Percentiles rank a stretch among this genome's conserved stretches.
Conservation (phyloP, 2,797 vertebrate species). For the Cossypha caffra region DNA sequence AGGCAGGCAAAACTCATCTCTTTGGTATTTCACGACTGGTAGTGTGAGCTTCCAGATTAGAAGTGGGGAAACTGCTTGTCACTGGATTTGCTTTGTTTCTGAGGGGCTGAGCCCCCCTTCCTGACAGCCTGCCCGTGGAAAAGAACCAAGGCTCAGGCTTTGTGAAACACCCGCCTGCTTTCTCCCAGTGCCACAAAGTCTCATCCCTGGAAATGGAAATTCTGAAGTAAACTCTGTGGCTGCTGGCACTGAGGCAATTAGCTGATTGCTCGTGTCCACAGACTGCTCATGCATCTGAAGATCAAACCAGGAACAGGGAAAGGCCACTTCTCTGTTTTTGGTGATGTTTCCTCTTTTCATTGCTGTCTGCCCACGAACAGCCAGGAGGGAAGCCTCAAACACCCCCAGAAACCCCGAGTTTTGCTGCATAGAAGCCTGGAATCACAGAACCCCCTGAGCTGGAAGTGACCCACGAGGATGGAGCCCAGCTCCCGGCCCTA, state of each 20-base stretch:
- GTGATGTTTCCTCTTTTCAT: fast-evolving
- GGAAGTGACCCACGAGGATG: too few relatives aligned
- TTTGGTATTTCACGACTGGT: background rate
- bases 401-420: too few relatives aligned
- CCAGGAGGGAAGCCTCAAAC: too few relatives aligned
- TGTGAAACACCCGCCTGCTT: fast-evolving
- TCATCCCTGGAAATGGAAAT: background rate
- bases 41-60: background rate
- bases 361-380: fast-evolving
- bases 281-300: fast-evolving
- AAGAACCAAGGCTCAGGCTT: background rate
- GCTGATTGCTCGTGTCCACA: fast-evolving
- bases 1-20: background rate
- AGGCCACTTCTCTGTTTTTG: background rate
- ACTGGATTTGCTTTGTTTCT: background rate
- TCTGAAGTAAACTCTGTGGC: background rate
- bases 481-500: too few relatives aligned
- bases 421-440: too few relatives aligned
- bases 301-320: background rate
- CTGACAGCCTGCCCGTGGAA: background rate
- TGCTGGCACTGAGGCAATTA: fast-evolving
- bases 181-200: background rate
- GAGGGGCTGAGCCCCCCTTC: background rate
- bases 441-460: too few relatives aligned
- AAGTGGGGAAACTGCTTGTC: background rate